Evolutionary conservation across 1,140 invertebrate species (phyloP), one percentile per base, ranked within the genome.

Genomic region (Dinoponera quadriceps): DNA sequence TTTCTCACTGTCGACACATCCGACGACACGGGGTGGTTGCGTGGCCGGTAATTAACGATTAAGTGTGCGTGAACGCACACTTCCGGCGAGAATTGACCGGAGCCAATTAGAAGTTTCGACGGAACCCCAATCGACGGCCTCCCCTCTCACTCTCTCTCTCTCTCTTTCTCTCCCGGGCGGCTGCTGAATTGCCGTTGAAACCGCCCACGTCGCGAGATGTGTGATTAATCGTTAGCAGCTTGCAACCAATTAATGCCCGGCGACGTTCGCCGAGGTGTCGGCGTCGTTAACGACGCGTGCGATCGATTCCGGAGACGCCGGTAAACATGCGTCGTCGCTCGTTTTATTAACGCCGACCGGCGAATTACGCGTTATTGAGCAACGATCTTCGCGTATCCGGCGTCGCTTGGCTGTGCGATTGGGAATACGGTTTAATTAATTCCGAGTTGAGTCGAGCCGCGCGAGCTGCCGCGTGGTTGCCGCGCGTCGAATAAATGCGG

Each of bases 211-310:
- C 33, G 18, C 14, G 65, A n/a, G n/a, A 69, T 44, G 38, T 27
- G 33, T 48, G 54, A 69, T 71, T 57, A 78, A 78, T 78, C 51
- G 55, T 78, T 44, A 25, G 55, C 27, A n/a, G 55, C 5, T 33
- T 18, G 18, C 14, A 29, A 71, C 57, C 63, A 69, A 78, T 80
- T 80, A 80, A 57, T 38, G 63, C 22, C 20, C 22, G 0, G n/a
- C 22, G 25, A 65, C 75, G 13, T 69, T 57, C 48, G 33, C 25
- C 62, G 74, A 54, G 48, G 14, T 27, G 63, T 69, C 38, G 38
- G 4, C 0, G 4, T 33, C 7, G 33, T 33, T 33, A 77, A 57
- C 57, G 62, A 69, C 33, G 25, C 22, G 20, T 18, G 20, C 1
- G n/a, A 66, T 66, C 33, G 65, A 16, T 16, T n/a, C 49, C 38